Base-by-base conservation (phyloP, 53 echinoderm and acorn worm genomes). In the Holothuria scabra region DNA sequence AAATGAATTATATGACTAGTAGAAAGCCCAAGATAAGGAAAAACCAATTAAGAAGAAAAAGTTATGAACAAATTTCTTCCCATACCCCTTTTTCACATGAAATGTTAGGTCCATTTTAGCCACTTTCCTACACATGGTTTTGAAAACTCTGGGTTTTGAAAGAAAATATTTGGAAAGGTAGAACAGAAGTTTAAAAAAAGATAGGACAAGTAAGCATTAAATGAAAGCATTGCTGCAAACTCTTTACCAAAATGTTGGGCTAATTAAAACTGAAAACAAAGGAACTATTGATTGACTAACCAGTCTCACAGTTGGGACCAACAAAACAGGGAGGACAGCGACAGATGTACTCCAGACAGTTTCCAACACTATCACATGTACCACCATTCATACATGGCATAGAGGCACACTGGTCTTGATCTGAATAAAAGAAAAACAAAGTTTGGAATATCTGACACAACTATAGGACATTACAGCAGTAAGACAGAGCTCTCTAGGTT, bases 371-470 rank as follows among this genome's bases (percentile, higher is more conserved):
- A 19, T 86, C 69, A 59, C 95, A 95, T 4, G 70, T 79, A 0
- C 93, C 95, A 52, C 84, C 84, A 80, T 95, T 95, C 57, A 72
- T 67, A 81, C 93, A 95, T 29, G 93, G 93, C 28, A 71, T 86
- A 44, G 92, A 92, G 3, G 90, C 81, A 72, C 95, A 95, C 60
- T 92, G 95, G 62, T 95, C 86, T 26, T 69, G 60, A 61, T 87
- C 92, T 95, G 23, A 14, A 52, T 3, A 18, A 52, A 14, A 52
- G 3, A 18, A 16, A 52, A 52, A 4, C 1, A 52, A 52, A 16
- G 52, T 52, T 52, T 52, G 52, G 52, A 52, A 41, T 41, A 41
- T 41, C 0, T 5, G 7, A 41, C 0, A 0, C 10, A 41, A 2
- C 0, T 41, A 10, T 41, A 41, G 41, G 41, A 41, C 7, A 41